phyloP scores from a whole-genome alignment of 2,888 invertebrate species.

The Cenopis cana region DNA sequence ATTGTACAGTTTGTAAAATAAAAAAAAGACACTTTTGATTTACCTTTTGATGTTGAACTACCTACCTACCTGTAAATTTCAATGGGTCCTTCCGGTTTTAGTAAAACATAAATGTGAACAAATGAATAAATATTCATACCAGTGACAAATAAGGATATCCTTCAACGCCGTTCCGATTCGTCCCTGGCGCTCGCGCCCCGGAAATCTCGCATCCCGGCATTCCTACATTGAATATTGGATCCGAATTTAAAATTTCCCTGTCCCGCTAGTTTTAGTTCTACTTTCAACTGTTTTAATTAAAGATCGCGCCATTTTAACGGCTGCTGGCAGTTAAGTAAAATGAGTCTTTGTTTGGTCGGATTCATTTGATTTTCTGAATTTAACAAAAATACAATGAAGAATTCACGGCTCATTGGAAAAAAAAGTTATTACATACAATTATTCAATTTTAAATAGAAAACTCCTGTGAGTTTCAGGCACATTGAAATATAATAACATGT shows the following conservation, averaged over 20 bases:
- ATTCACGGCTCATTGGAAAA: too few species aligned
- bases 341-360: conserved; percentile 3
- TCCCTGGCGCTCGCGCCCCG: conserved; percentile 27
- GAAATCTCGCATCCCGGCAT: conserved; percentile 42
- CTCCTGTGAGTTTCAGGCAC: too few species aligned
- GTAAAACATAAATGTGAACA: background rate
- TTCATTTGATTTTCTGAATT: conserved; percentile 8
- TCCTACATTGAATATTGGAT: conserved; percentile 43
- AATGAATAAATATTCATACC: background rate
- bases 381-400: background rate
- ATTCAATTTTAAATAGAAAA: too few species aligned
- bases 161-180: background rate
- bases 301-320: conserved; percentile 14
- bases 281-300: conserved; percentile 38
- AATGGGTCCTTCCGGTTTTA: too few species aligned
- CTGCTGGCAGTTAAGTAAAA: background rate
- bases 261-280: conserved; percentile 28
- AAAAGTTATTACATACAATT: background rate
- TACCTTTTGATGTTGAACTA: too few species aligned
- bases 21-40: too few species aligned
- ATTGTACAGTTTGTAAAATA: too few species aligned
- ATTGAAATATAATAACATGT: too few species aligned
- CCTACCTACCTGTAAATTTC: too few species aligned
- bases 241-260: conserved; percentile 41
- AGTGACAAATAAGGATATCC: conserved; percentile 12